Conservation (phyloP, 1,140 invertebrate species). For the Drosophila athabasca region DNA sequence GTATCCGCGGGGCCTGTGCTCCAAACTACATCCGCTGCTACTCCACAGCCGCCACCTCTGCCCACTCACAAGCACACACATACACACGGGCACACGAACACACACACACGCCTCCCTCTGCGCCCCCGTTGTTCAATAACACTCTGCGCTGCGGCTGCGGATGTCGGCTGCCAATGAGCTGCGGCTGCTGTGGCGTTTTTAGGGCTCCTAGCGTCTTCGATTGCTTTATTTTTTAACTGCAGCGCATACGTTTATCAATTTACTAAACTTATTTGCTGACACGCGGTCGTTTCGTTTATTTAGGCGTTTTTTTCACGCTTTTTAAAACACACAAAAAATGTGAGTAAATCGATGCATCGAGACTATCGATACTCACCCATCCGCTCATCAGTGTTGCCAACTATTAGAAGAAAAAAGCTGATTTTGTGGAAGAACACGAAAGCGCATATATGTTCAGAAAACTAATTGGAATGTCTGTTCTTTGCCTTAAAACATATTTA, state of each 20-base stretch:
- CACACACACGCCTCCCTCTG: conserved; percentile 41
- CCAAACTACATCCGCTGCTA: conserved; percentile 56
- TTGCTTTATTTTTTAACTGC: conserved; percentile 21
- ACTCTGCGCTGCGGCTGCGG: conserved; percentile 46
- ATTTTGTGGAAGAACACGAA: too few species aligned
- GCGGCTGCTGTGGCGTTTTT: conserved; percentile 24
- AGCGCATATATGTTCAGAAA: too few species aligned
- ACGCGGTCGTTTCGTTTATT: conserved; percentile 50
- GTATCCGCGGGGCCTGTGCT: conserved; percentile 39
- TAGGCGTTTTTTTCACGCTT: conserved; percentile 76
- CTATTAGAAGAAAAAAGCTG: neutral
- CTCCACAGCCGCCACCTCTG: conserved; percentile 60
- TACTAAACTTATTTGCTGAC: conserved; percentile 54
- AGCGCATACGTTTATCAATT: conserved; percentile 20
- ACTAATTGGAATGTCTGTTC: too few species aligned
- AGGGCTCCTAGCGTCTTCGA: conserved; percentile 7
- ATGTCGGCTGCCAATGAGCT: conserved; percentile 4
- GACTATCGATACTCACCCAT: conserved; percentile 56
- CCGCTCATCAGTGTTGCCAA: conserved; percentile 27
- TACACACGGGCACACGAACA: conserved; percentile 45
- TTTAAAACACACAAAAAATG: conserved; percentile 75
- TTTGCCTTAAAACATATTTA: too few species aligned
- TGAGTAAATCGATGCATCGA: conserved; percentile 74
- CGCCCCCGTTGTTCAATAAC: conserved; percentile 64
- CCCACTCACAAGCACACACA: conserved; percentile 60